Conservation (phyloP, 2,797 vertebrate genomes). For the Chaetophractus vellerosus region DNA sequence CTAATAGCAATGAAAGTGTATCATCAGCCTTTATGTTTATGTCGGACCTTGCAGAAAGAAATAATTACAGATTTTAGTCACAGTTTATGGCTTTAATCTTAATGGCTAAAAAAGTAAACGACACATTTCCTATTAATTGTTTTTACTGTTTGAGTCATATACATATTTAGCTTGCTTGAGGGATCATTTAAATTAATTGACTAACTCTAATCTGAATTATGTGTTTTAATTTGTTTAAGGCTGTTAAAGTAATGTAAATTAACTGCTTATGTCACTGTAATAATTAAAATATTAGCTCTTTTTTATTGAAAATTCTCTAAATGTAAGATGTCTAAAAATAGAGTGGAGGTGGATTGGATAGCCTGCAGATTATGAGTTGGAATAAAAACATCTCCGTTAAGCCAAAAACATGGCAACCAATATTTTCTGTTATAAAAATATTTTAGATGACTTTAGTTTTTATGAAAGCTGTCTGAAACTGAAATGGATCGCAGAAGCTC, state of each 20-base stretch:
- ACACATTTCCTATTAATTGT: constrained; percentile 80
- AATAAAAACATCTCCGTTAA: constrained; percentile 88
- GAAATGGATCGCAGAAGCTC: constrained; percentile 83
- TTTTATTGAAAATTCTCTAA: constrained; percentile 82
- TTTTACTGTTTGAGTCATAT: constrained; percentile 72
- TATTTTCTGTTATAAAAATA: constrained; percentile 91
- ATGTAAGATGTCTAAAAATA: constrained; percentile 88
- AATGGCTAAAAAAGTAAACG: constrained; percentile 80
- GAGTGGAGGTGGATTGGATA: constrained; percentile 89
- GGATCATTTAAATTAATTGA: constrained; percentile 86
- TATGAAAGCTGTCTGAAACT: constrained; percentile 88
- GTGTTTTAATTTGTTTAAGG: constrained; percentile 83
- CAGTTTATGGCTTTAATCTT: constrained; percentile 78
- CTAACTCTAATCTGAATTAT: constrained; percentile 84
- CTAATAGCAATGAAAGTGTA: constrained; percentile 71
- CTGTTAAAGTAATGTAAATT: constrained; percentile 86
- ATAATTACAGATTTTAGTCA: constrained; percentile 74
- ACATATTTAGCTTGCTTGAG: constrained; percentile 82
- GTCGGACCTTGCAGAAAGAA: constrained; percentile 63
- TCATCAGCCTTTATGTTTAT: constrained; percentile 38
- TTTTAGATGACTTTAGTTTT: constrained; percentile 87
- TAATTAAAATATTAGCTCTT: constrained; percentile 85
- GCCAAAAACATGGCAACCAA: constrained; percentile 90
- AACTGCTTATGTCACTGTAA: constrained; percentile 82
- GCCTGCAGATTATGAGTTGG: constrained; percentile 88